Evolutionary conservation across 2,113 vertebrate species (phyloP), one percentile per base, ranked within the genome.

Genomic region (Vulpes ferrilata): DNA sequence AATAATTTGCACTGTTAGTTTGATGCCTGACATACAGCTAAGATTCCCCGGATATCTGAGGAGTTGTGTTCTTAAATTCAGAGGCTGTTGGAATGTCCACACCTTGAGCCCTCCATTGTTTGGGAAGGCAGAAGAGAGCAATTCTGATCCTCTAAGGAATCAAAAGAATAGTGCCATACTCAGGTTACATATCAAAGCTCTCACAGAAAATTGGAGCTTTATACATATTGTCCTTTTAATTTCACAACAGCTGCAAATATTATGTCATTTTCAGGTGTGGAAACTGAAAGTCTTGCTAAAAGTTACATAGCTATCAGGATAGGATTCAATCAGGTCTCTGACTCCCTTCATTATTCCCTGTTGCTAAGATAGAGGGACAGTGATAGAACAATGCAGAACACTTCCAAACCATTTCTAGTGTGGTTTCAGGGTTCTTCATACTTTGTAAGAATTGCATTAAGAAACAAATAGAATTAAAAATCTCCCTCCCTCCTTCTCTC

Each of bases 331-430:
- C 53, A 48, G 13, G 17, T 84, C 30, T 87, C 65, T 43, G 20
- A 62, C 64, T 55, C 17, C 48, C 93, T 94, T 1, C 48, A 60
- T 79, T 62, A 65, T 38, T 13, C 3, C 55, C 60, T 55, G 8
- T 60, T 90, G 83, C 92, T 97, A 98, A 97, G 92, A 57, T 67
- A 97, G 88, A 92, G 82, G 23, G 94, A 96, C 93, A 98, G 86
- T 92, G 91, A 90, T 43, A 97, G 93, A 95, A 81, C 64, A 96
- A 73, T 81, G 81, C 97, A 96, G 89, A 96, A 97, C 98, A 98
- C 98, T 43, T 43, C 43, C 43, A 43, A 90, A 60, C 25, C 30
- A 19, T 90, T 23, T 17, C 57, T 62, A 13, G 3, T 59, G 19
- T 76, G 83, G 17, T 20, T 91, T 8, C 74, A 27, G 7, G 80